Evolutionary conservation across 2,888 invertebrate species (phyloP).

Genomic region (Neoaliturus tenellus): DNA sequence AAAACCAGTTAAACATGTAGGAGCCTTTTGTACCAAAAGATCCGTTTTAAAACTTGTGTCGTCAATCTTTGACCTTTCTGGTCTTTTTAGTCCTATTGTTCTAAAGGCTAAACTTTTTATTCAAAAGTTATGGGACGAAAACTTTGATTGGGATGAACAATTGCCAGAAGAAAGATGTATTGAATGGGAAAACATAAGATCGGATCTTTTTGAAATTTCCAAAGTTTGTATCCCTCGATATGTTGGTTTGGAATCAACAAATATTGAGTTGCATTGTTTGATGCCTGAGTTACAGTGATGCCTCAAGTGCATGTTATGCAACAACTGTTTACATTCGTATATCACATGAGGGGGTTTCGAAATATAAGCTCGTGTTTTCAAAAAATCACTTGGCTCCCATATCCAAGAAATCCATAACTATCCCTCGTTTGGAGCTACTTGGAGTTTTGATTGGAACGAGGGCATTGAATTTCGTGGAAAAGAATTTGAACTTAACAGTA

Average conservation of each 20-base stretch:
- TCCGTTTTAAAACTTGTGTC: too few species aligned
- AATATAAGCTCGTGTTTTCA: neutral
- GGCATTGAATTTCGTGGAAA: neutral
- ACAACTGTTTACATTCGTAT: neutral
- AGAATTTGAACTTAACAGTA: neutral
- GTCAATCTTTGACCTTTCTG: too few species aligned
- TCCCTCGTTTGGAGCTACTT: neutral
- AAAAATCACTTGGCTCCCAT: neutral
- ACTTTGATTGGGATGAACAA: too few species aligned
- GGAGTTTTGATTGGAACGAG: conserved; percentile 9
- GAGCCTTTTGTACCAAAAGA: too few species aligned
- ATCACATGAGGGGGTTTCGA: neutral
- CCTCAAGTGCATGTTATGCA: neutral
- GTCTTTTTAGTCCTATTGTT: too few species aligned
- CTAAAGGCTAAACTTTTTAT: too few species aligned
- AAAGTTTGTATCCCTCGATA: neutral
- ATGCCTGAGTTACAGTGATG: too few species aligned
- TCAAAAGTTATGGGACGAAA: too few species aligned
- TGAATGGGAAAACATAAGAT: too few species aligned
- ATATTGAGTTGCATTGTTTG: neutral
- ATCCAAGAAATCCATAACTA: neutral
- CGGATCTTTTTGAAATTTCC: neutral
- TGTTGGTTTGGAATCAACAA: neutral
- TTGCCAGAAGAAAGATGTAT: too few species aligned
- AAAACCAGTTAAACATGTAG: too few species aligned